Conservation (phyloP, 2,113 vertebrate genomes). For the Aspiorhynchus laticeps region DNA sequence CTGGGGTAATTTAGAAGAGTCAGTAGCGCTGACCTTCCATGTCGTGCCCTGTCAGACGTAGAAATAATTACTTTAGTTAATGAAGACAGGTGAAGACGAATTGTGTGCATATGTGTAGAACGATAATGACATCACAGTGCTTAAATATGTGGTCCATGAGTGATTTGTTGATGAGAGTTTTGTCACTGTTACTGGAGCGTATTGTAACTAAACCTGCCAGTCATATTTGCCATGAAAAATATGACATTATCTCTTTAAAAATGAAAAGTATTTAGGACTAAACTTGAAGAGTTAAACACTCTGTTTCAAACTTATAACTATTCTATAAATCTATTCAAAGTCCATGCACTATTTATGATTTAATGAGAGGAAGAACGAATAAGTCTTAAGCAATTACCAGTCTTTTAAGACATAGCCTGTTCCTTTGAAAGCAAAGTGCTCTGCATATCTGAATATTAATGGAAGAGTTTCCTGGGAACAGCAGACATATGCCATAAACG, state of each 20-base stretch:
- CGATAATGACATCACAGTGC: conserved; percentile 52
- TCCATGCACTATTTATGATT: conserved; percentile 26
- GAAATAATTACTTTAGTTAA: conserved; percentile 68
- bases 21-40: conserved; percentile 62
- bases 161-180: conserved; percentile 48
- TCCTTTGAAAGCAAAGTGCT: conserved; percentile 37
- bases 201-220: neutral
- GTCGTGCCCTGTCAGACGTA: conserved; percentile 54
- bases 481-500: conserved; percentile 72
- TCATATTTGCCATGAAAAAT: neutral
- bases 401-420: conserved; percentile 28
- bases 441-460: conserved; percentile 74
- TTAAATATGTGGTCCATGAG: neutral
- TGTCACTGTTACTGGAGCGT: conserved; percentile 26
- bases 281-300: neutral
- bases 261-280: neutral
- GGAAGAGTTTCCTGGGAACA: conserved; percentile 68
- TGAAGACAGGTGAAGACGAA: conserved; percentile 63
- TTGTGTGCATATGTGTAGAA: conserved; percentile 50
- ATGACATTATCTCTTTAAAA: neutral
- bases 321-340: neutral
- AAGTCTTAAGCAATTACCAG: conserved; percentile 36
- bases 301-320: conserved; percentile 2
- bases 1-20: neutral
- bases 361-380: conserved; percentile 24